Conservation (phyloP, 1,140 invertebrate species). For the Globodera rostochiensis region DNA sequence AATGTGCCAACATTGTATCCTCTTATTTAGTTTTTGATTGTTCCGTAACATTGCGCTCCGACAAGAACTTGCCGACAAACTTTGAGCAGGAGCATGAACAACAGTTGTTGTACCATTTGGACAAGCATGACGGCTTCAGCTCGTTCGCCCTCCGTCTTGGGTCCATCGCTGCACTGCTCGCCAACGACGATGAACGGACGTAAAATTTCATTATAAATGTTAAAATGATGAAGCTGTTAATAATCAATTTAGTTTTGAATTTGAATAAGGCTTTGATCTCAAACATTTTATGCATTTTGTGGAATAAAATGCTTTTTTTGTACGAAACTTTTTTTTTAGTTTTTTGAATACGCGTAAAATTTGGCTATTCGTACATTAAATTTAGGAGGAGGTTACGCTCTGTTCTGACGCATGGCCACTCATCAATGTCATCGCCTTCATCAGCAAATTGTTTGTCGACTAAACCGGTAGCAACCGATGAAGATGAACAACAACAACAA, state of each 20-base stretch:
- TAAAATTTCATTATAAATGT: neutral
- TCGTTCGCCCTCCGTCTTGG: conserved; percentile 21
- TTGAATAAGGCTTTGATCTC: too few species aligned
- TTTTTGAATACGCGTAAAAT: too few species aligned
- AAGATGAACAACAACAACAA: neutral
- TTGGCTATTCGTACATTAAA: neutral
- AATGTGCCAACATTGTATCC: too few species aligned
- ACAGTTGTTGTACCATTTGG: conserved; percentile 9
- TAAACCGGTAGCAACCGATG: neutral
- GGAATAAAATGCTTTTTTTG: too few species aligned
- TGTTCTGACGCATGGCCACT: neutral
- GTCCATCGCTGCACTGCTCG: conserved; percentile 15
- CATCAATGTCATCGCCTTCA: too few species aligned
- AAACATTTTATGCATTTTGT: neutral
- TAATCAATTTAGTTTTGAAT: too few species aligned
- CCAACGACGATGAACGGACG: conserved; percentile 9
- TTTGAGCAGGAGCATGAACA: neutral
- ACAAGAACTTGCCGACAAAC: conserved; percentile 11
- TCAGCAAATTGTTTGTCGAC: neutral
- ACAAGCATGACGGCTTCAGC: conserved; percentile 29
- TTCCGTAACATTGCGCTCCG: conserved; percentile 10
- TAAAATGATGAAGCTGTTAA: neutral
- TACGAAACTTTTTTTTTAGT: too few species aligned
- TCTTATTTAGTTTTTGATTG: neutral
- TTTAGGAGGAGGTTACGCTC: neutral